These are phyloP conservation scores for Enoplosus armatus DNA, from an alignment of 2,797 vertebrate genomes.

Conservation along the genomic window DNA sequence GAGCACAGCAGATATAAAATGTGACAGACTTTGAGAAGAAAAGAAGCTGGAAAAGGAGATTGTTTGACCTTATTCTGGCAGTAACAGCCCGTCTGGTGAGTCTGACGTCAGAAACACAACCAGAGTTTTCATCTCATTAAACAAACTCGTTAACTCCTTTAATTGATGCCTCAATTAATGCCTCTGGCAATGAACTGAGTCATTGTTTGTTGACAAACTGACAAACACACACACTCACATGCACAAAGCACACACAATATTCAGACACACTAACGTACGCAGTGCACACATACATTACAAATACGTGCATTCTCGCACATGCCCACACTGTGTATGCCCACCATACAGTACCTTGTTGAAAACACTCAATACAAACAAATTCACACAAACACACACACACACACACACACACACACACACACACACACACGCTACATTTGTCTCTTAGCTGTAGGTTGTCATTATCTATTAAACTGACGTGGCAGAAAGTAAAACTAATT, in stretches of 20 bases:
- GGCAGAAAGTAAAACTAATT: slow-evolving; percentile 30
- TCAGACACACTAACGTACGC: not conserved
- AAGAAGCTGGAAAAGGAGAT: slow-evolving; percentile 7
- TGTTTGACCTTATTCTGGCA: slow-evolving; percentile 60
- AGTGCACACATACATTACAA: not conserved
- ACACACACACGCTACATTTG: not conserved
- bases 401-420: slow-evolving; percentile 15
- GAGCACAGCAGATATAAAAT: not conserved
- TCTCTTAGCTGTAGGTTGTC: not conserved
- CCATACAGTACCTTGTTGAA: not conserved
- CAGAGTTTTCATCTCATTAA: slow-evolving; percentile 78
- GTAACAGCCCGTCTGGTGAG: slow-evolving; percentile 49
- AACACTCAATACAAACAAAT: not conserved
- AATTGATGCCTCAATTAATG: slow-evolving; percentile 77
- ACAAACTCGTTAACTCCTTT: slow-evolving; percentile 77
- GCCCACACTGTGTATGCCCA: not conserved
- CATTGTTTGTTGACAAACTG: slow-evolving; percentile 63
- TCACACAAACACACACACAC: slow-evolving; percentile 8
- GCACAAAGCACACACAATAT: not conserved
- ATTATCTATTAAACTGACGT: slow-evolving; percentile 27
- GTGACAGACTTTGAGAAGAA: not conserved
- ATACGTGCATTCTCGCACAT: not conserved
- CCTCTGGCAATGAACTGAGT: slow-evolving; percentile 70
- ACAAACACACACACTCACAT: slow-evolving; percentile 37
- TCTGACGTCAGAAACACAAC: slow-evolving; percentile 72